Base-by-base conservation (phyloP, 2,888 invertebrate species). In the Hedychridium roseum region DNA sequence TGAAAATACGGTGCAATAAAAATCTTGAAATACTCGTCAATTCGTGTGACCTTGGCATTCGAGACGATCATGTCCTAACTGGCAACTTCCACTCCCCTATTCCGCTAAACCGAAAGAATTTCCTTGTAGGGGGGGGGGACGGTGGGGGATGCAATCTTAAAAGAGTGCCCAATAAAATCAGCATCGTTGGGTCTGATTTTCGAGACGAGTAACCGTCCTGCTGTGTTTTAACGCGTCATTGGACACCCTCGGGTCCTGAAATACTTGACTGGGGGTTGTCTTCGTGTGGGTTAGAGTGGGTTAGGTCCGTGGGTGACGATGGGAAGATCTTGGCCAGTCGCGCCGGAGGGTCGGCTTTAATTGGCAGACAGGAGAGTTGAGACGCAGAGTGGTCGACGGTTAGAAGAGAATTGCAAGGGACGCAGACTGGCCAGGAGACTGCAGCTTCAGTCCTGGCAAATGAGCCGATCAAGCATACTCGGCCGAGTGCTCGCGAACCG, bases 391-490 rank as follows among this genome's bases (percentile, higher is more conserved):
- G 31, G 57, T 47, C 43, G 26, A 15, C 46, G 54, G 47, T 46
- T 47, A 51, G 47, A 46, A 20, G 32, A 35, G 44, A 43, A 55
- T 60, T 32, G 50, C 31, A 35, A 28, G 41, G 58, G 32, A 31
- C n/a, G n/a, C n/a, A n/a, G n/a, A n/a, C n/a, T 37, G 45, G 43
- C 45, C 39, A 38, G 36, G 31, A 18, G 52, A 49, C 43, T 47
- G 52, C 45, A 43, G 43, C 38, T 39, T 52, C 21, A 16, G 40
- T 32, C 42, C 36, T 39, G 39, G 54, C 55, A 61, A 67, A 64
- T 63, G 54, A 67, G 62, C 59, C 64, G 55, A 62, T 66, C 62
- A 48, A 58, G 60, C 58, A 55, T 57, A 55, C 43, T 58, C 43
- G 40, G 43, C 50, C 58, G 51, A 68, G 67, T 67, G 61, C 55